A percentile compares a stretch with the other conserved stretches of the same genome.
Conservation (phyloP, 2,888 invertebrate genomes). For the Fragum whitleyi region DNA sequence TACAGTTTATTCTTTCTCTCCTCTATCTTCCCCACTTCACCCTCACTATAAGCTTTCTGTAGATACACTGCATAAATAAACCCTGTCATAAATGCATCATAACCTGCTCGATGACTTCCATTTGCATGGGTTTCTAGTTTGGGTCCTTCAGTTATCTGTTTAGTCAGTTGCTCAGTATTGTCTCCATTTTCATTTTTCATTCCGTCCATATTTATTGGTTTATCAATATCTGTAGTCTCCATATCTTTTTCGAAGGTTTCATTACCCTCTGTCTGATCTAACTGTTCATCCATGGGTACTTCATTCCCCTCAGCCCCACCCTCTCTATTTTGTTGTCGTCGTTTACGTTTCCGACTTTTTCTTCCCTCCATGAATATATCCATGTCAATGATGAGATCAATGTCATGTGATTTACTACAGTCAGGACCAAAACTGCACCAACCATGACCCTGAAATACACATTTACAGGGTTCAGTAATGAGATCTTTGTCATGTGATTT, state of each 20-base stretch:
- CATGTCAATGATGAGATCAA: constrained; percentile 83
- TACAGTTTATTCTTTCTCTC: constrained; percentile 83
- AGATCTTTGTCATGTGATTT: constrained; percentile 84
- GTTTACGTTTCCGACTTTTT: constrained; percentile 73
- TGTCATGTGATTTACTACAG: constrained; percentile 84
- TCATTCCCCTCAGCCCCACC: not conserved
- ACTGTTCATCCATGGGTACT: not conserved
- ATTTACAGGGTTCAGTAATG: constrained; percentile 71
- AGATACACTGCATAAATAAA: constrained; percentile 82
- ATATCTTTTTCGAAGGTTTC: constrained; percentile 1
- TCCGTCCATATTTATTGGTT: not conserved
- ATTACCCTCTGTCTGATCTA: not conserved
- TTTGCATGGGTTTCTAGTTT: constrained; percentile 46
- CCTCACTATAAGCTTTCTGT: constrained; percentile 44
- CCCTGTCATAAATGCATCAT: constrained; percentile 86
- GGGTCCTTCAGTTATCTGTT: not conserved
- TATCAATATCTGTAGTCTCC: not conserved
- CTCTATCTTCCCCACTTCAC: constrained; percentile 65
- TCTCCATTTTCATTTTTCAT: not conserved
- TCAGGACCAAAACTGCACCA: constrained; percentile 82
- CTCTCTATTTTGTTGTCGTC: constrained; percentile 27
- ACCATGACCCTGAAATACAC: constrained; percentile 81
- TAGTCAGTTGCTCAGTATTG: not conserved
- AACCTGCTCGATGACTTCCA: constrained; percentile 85
- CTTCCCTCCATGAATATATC: constrained; percentile 71